Percentiles rank a stretch among this genome's conserved stretches.
phyloP scores from a whole-genome alignment of 2,113 vertebrate genomes.

The Acrocephalus arundinaceus region DNA sequence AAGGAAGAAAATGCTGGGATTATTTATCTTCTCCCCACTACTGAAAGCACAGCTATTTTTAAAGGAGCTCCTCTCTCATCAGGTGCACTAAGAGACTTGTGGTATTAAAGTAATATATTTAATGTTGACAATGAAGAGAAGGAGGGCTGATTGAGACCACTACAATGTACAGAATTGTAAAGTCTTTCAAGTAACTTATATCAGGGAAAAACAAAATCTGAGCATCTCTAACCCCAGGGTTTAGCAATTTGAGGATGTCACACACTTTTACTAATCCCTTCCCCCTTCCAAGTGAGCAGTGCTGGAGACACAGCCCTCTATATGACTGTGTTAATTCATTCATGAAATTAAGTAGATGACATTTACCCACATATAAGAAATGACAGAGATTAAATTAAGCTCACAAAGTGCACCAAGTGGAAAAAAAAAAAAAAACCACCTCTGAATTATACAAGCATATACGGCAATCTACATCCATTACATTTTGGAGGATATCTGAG shows the following conservation, averaged over 20 bases:
- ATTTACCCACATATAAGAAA: conserved; percentile 54
- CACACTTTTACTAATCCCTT: background rate
- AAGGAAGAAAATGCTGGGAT: background rate
- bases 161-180: background rate
- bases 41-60: background rate
- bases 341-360: conserved; percentile 55
- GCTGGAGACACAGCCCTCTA: background rate
- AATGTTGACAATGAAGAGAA: background rate
- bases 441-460: conserved; percentile 7
- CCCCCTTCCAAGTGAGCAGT: background rate
- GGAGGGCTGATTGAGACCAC: background rate
- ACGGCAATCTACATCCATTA: background rate
- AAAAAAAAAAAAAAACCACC: accelerated
- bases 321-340: conserved; percentile 54
- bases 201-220: background rate
- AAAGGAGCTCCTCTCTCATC: background rate
- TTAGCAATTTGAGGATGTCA: background rate
- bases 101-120: background rate
- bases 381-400: conserved; percentile 56
- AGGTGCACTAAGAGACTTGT: background rate
- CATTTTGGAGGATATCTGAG: background rate
- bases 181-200: background rate
- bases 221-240: background rate
- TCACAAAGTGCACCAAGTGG: background rate
- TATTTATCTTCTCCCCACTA: background rate